Percentiles rank a stretch among this genome's conserved stretches.
Evolutionary conservation across 2,113 vertebrate species (phyloP).

Genomic region (Rhinoderma darwinii): DNA sequence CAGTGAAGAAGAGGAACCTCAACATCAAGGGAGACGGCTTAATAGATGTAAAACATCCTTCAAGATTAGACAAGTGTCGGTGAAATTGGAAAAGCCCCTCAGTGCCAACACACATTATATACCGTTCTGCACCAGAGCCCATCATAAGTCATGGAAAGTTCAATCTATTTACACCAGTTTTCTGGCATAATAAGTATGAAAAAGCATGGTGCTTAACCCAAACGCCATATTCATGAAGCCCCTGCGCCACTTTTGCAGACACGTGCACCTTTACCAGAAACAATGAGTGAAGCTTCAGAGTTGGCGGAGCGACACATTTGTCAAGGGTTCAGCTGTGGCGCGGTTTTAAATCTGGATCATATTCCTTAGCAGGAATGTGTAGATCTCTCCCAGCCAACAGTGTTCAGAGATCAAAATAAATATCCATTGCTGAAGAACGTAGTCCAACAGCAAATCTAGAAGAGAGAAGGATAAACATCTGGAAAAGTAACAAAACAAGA

Average conservation of each 20-base stretch:
- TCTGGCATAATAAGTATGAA: too few relatives aligned
- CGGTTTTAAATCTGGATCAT: too few relatives aligned
- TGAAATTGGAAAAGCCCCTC: not conserved
- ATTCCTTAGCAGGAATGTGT: too few relatives aligned
- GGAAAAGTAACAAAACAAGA: too few relatives aligned
- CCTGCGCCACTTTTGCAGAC: too few relatives aligned
- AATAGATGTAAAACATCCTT: not conserved
- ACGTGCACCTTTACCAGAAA: too few relatives aligned
- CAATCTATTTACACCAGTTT: not conserved
- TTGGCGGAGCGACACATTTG: too few relatives aligned
- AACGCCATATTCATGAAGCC: too few relatives aligned
- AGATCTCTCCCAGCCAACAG: not conserved
- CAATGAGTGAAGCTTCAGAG: too few relatives aligned
- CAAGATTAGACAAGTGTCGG: constrained; percentile 21
- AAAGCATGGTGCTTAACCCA: too few relatives aligned
- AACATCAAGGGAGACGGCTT: not conserved
- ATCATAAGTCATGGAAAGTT: constrained; percentile 31
- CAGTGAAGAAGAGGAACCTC: not conserved
- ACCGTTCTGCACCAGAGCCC: not conserved
- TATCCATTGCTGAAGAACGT: not conserved
- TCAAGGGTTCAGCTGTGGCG: too few relatives aligned
- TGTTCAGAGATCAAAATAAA: not conserved
- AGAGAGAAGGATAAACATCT: too few relatives aligned
- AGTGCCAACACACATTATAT: constrained; percentile 1
- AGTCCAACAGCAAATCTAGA: not conserved